Base-by-base conservation (phyloP, 1,140 invertebrate species). In the Leucophenga varia region DNA sequence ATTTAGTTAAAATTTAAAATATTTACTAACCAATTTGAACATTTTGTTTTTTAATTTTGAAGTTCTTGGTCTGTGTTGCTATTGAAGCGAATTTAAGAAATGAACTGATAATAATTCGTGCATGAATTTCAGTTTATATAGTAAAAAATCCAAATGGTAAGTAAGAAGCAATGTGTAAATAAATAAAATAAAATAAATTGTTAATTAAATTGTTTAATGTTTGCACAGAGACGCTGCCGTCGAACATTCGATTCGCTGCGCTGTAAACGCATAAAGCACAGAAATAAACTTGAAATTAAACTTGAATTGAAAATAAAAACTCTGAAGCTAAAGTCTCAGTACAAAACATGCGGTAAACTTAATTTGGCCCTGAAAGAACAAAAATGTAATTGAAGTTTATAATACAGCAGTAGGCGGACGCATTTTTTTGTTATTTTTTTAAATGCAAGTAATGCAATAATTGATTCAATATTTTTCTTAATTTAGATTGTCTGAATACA, bases 11-110 rank as follows among this genome's bases (percentile, higher is more conserved):
- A n/a, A n/a, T n/a, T 19, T 12, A 13, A 37, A 40, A 4, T 8
- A 25, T 1, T 6, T 9, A 48, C 57, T 68, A 43, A 79, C 78
- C 77, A 77, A 74, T 69, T 76, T 76, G 73, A 74, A 76, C 75
- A 69, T 69, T 34, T 68, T 68, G 49, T 61, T 74, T 51, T 63
- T 36, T 43, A 10, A 20, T 49, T 35, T 51, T 69, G 41, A 44
- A 39, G 14, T 57, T 43, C 42, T 58, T 64, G 74, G 74, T 76
- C 74, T 76, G 75, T 76, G 71, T 72, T 74, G 69, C 43, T 65
- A 46, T 50, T 51, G 59, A 21, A 13, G 43, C 38, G 49, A 51
- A 56, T 47, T 39, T 45, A 59, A 22, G 18, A 25, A 28, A 34
- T 52, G 45, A 35, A 52, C 59, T 63, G 59, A 63, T 63, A 58